phyloP scores from a whole-genome alignment of 2,888 invertebrate genomes.

The Monoplex corrugatus region DNA sequence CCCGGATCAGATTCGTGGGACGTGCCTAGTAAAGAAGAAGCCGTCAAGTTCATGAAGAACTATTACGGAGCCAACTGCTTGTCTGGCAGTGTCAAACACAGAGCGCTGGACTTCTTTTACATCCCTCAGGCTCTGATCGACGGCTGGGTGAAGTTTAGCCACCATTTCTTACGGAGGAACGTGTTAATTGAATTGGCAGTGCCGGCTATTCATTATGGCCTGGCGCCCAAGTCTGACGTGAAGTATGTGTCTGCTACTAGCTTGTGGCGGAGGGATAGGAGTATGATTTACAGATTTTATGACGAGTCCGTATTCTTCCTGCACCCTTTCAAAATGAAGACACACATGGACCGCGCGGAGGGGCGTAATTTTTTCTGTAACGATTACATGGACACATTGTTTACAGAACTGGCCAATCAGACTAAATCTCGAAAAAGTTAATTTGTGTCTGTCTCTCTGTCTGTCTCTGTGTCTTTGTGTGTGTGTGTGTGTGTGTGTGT shows the following conservation, averaged over 20 bases:
- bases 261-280: conserved; percentile 32
- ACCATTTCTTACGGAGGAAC: conserved; percentile 21
- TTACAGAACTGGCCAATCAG: neutral
- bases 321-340: conserved; percentile 47
- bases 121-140: conserved; percentile 35
- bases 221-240: conserved; percentile 26
- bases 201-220: conserved; percentile 45
- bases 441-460: neutral
- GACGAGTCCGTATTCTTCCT: conserved; percentile 3
- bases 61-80: conserved; percentile 38
- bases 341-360: neutral
- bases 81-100: neutral
- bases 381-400: neutral
- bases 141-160: conserved; percentile 34
- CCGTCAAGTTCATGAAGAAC: conserved; percentile 38
- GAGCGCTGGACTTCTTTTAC: conserved; percentile 51
- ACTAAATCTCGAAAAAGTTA: neutral
- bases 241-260: conserved; percentile 28
- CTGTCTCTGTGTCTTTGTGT: neutral
- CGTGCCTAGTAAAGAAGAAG: neutral
- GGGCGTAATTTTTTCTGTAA: conserved; percentile 16
- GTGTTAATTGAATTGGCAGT: conserved; percentile 47
- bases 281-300: neutral
- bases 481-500: neutral
- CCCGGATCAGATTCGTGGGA: conserved; percentile 29